Evolutionary conservation across 1,140 invertebrate genomes (phyloP).

Genomic region (Lordiphosa stackelbergi): DNA sequence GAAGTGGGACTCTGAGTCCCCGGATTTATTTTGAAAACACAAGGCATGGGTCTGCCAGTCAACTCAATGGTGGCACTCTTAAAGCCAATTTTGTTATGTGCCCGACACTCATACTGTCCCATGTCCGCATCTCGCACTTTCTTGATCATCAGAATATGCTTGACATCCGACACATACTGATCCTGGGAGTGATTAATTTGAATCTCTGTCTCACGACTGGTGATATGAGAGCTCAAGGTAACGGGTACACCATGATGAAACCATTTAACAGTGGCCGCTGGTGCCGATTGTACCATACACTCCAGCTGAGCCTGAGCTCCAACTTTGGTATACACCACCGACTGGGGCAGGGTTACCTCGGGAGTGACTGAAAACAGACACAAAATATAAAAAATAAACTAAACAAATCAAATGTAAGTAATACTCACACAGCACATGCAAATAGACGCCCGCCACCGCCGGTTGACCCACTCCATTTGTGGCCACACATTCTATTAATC

Average conservation of each 20-base stretch:
- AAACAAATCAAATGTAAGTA: no score
- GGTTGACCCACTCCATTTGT: constrained; percentile 86
- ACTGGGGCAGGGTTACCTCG: constrained; percentile 80
- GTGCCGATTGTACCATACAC: constrained; percentile 83
- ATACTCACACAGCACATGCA: constrained; percentile 81
- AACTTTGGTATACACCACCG: constrained; percentile 85
- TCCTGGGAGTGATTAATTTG: constrained; percentile 36
- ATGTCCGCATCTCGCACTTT: constrained; percentile 84
- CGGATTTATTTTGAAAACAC: constrained; percentile 80
- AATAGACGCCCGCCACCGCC: constrained; percentile 80
- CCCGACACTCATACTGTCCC: constrained; percentile 87
- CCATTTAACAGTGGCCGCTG: constrained; percentile 82
- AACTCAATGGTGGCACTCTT: constrained; percentile 79
- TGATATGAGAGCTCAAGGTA: constrained; percentile 79
- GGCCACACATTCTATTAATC: constrained; percentile 85
- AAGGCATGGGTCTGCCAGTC: constrained; percentile 79
- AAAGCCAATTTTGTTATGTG: constrained; percentile 84
- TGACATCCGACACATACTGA: constrained; percentile 59
- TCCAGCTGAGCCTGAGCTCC: constrained; percentile 83
- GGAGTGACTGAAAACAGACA: constrained; percentile 81
- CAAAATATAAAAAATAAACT: neutral
- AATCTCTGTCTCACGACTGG: constrained; percentile 75
- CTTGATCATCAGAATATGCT: constrained; percentile 83
- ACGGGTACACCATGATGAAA: constrained; percentile 80
- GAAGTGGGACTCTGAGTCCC: constrained; percentile 72